Percentiles rank a stretch among this genome's conserved stretches.
phyloP scores from a whole-genome alignment of 2,113 vertebrate species.

The Narcine bancroftii region DNA sequence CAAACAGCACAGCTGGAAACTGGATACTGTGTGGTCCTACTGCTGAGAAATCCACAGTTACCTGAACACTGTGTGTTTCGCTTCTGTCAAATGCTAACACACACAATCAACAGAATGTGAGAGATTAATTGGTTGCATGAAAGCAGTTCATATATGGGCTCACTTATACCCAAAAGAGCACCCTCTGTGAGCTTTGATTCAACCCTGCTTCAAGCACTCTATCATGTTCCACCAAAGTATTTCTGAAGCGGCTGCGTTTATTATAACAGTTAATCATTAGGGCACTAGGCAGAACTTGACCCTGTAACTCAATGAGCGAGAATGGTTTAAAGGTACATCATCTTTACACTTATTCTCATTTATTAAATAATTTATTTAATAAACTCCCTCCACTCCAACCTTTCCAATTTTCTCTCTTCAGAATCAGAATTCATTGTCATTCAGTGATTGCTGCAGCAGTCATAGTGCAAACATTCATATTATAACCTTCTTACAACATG shows the following conservation, averaged over 20 bases:
- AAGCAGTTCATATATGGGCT: not conserved
- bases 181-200: not conserved
- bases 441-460: no score
- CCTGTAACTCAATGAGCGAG: not conserved
- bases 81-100: not conserved
- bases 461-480: no score
- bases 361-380: no score
- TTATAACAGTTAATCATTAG: not conserved
- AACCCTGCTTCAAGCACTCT: not conserved
- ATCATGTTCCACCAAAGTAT: not conserved
- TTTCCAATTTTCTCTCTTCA: no score
- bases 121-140: not conserved
- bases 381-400: no score
- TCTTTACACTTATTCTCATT: no score
- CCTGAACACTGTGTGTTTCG: not conserved
- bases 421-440: no score
- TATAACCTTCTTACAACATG: no score
- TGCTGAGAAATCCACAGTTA: not conserved
- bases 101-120: not conserved
- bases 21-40: no score
- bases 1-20: no score
- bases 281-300: not conserved
- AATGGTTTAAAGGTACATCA: not conserved
- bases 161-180: not conserved
- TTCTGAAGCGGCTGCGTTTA: no score